Base-by-base conservation (phyloP, 2,113 vertebrate species). In the Todiramphus chloris region DNA sequence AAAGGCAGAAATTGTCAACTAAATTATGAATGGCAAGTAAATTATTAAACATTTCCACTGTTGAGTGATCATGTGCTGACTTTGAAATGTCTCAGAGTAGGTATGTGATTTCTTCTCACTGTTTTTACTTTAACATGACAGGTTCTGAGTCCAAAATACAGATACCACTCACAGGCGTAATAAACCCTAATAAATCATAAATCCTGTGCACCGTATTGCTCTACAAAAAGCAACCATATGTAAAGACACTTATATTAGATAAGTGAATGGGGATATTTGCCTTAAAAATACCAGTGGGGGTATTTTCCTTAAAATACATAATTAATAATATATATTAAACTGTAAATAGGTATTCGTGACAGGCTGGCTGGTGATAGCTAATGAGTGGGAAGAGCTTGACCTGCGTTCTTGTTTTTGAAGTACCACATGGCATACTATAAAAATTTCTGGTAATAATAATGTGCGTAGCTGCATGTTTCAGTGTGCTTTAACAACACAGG, bases 1-100 rank as follows among this genome's bases (percentile, higher is more conserved):
- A 96, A 95, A 72, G 37, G 46, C 39, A 85, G 85, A 95, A 92
- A 56, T 28, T 25, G 12, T 82, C 50, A 93, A 79, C 77, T 90
- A 79, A 94, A 94, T 93, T 86, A 95, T 94, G 64, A 90, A 96
- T 90, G 80, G 43, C 35, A 90, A 89, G 73, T 95, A 92, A 96
- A 93, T 95, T 92, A 94, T 92, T 96, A 84, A 94, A 93, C 1
- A 51, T 77, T 93, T 88, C n/a, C 64, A 79, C 68, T 88, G 50
- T 86, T 92, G 56, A 72, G 63, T 72, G 60, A 78, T 89, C 46
- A 48, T 50, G 14, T 58, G 85, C 33, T 93, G 64, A 75, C 60
- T 97, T 92, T 89, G 43, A 86, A 93, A 87, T 74, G 37, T 84
- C 60, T 93, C 58, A 14, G 18, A 41, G 27, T 43, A 92, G n/a